phyloP scores from a whole-genome alignment of 2,888 invertebrate species.

The Agrotis segetum region DNA sequence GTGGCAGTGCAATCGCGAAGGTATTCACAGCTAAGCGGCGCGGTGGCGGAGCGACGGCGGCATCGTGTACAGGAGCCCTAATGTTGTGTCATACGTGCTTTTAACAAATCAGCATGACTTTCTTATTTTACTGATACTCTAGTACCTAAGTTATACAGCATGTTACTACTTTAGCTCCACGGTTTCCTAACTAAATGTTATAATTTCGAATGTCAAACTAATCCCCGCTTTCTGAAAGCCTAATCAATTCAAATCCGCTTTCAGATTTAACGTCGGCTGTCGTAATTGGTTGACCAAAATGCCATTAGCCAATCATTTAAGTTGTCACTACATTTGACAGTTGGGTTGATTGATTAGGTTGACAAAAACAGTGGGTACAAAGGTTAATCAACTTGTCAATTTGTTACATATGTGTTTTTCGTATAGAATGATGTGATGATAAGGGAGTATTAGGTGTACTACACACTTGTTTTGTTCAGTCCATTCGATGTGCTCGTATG shows the following conservation, averaged over 20 bases:
- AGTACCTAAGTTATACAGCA: no score
- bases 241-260: slow-evolving; percentile 20
- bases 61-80: no score
- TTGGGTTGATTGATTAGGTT: slow-evolving; percentile 24
- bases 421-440: background rate
- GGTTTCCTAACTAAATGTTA: background rate
- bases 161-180: no score
- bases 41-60: no score
- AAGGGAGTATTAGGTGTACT: background rate
- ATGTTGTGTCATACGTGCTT: no score
- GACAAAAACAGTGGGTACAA: background rate
- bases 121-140: no score
- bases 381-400: slow-evolving; percentile 6
- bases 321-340: slow-evolving; percentile 2
- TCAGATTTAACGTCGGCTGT: background rate
- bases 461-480: background rate
- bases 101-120: no score
- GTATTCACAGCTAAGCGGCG: no score
- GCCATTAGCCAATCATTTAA: slow-evolving; percentile 16
- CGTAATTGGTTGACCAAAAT: slow-evolving; percentile 6
- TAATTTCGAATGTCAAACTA: background rate
- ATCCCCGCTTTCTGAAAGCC: background rate
- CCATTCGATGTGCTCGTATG: no score
- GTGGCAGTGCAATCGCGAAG: no score
- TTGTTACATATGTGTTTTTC: background rate